A percentile compares a stretch with the other conserved stretches of the same genome.
phyloP scores from a whole-genome alignment of 1,140 invertebrate species.

The Teleogryllus occipitalis region DNA sequence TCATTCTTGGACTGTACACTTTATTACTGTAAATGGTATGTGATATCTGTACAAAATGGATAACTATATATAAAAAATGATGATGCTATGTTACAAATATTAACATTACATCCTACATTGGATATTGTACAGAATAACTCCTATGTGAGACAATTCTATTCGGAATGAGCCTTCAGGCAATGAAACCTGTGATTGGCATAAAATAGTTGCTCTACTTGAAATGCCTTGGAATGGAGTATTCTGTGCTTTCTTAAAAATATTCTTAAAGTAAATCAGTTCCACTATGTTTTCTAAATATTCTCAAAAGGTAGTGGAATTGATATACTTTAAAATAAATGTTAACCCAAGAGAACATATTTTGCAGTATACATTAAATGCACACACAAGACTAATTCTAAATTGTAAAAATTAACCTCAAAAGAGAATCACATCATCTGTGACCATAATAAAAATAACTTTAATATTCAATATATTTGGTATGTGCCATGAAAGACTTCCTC shows the following conservation, averaged over 20 bases:
- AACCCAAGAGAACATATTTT: conserved; percentile 1
- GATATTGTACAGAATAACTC: conserved; percentile 2
- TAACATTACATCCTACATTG: conserved; percentile 6
- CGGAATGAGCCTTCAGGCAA: neutral
- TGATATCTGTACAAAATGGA: conserved; percentile 15
- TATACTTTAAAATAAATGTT: neutral
- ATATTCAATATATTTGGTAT: neutral
- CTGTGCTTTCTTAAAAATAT: neutral
- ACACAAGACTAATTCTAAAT: neutral
- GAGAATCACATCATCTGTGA: neutral
- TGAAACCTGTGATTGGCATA: neutral
- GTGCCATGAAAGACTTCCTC: neutral
- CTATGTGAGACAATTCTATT: neutral
- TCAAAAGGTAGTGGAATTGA: neutral
- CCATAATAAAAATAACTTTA: neutral
- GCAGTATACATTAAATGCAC: neutral
- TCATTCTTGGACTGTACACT: conserved; percentile 8
- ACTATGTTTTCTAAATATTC: neutral
- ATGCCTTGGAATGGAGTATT: neutral
- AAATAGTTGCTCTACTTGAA: neutral
- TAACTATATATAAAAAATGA: conserved; percentile 11
- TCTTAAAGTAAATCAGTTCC: neutral
- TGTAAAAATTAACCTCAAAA: neutral
- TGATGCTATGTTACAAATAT: conserved; percentile 9
- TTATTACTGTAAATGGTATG: conserved; percentile 12